These are phyloP conservation scores for Limnothrissa miodon DNA, from an alignment of 2,113 vertebrate species.

Conservation along the genomic window DNA sequence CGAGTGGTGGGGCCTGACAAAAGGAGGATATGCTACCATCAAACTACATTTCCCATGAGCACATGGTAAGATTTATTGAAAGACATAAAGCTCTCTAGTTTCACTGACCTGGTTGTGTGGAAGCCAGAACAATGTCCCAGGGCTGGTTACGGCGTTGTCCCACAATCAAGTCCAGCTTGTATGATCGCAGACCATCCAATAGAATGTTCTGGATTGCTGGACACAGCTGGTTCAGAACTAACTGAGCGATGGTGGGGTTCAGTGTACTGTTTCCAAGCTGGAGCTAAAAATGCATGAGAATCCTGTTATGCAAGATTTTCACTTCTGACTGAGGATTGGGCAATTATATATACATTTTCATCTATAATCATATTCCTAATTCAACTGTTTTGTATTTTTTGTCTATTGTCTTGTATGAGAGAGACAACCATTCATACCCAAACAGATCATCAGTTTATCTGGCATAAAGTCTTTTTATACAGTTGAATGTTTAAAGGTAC, in stretches of 20 bases:
- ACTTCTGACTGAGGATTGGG: no score
- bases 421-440: no score
- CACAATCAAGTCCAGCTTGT: conserved; percentile 86
- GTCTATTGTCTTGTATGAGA: no score
- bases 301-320: background rate
- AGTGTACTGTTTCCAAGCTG: conserved; percentile 89
- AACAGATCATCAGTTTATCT: no score
- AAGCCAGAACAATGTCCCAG: conserved; percentile 90
- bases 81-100: background rate
- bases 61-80: background rate
- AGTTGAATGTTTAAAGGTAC: no score
- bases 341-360: no score
- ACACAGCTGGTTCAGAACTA: conserved; percentile 91
- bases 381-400: no score
- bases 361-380: no score
- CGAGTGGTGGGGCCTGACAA: conserved; percentile 83
- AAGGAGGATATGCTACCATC: background rate
- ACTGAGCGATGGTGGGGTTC: conserved; percentile 85
- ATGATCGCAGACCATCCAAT: conserved; percentile 86
- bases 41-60: conserved; percentile 15
- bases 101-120: conserved; percentile 80
- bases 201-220: conserved; percentile 85
- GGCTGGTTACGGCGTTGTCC: conserved; percentile 86
- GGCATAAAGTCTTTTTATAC: no score
- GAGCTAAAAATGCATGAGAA: conserved; percentile 71